A percentile compares a stretch with the other conserved stretches of the same genome.
Evolutionary conservation across 2,797 vertebrate genomes (phyloP).

Genomic region (Periparus ater): DNA sequence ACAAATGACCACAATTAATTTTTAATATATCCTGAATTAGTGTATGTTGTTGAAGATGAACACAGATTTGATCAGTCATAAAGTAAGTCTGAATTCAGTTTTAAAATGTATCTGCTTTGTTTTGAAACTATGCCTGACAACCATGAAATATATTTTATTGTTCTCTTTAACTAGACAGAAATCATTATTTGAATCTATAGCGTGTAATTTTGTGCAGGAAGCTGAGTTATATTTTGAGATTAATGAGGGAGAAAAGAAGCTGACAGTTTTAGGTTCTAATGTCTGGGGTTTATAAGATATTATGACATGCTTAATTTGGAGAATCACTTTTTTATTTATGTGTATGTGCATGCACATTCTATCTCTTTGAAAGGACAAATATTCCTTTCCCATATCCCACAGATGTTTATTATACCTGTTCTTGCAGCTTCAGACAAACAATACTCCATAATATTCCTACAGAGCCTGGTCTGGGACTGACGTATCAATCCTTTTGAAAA

Average conservation of each 20-base stretch:
- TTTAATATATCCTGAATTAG: not conserved
- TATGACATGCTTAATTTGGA: slow-evolving; percentile 34
- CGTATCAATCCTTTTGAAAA: not conserved
- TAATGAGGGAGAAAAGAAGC: slow-evolving; percentile 37
- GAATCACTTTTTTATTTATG: not conserved
- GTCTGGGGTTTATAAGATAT: slow-evolving; percentile 26
- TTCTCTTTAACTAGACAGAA: slow-evolving; percentile 48
- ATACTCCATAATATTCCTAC: not conserved
- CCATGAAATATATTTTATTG: slow-evolving; percentile 23
- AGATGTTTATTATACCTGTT: not conserved
- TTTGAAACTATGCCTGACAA: not conserved
- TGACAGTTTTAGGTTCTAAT: slow-evolving; percentile 38
- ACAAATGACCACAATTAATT: not conserved
- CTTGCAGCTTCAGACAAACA: not conserved
- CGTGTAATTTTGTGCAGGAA: slow-evolving; percentile 17
- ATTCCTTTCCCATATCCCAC: not conserved
- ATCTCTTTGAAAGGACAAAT: slow-evolving; percentile 2
- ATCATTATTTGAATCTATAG: slow-evolving; percentile 42
- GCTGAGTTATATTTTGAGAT: slow-evolving; percentile 26
- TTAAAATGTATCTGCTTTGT: not conserved
- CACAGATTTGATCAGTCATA: not conserved
- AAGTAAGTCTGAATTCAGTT: not conserved
- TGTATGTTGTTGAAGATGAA: not conserved
- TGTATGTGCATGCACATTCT: not conserved
- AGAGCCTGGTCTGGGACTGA: not conserved